Evolutionary conservation across 2,113 vertebrate species (phyloP).

Genomic region (Pelodiscus sinensis): DNA sequence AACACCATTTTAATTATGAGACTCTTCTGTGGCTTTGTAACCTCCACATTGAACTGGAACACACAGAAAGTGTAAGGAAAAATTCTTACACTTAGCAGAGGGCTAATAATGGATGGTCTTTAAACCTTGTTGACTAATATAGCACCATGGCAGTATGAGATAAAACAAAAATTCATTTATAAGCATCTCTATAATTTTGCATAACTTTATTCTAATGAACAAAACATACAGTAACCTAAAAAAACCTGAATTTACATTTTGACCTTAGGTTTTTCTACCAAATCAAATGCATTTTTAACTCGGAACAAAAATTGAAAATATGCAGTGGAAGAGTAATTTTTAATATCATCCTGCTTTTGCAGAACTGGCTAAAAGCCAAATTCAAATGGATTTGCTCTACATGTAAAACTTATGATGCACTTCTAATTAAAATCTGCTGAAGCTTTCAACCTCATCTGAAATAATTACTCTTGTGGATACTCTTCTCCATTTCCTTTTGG

Average conservation of each 20-base stretch:
- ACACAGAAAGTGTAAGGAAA: not conserved
- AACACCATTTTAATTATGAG: not conserved
- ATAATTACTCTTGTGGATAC: conserved; percentile 41
- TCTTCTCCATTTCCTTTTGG: conserved; percentile 16
- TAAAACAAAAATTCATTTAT: not conserved
- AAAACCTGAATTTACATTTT: not conserved
- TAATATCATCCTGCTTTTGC: conserved; percentile 25
- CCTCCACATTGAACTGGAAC: not conserved
- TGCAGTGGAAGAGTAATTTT: conserved; percentile 1
- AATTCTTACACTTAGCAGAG: not conserved
- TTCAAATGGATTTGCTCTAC: conserved; percentile 30
- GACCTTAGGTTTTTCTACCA: not conserved
- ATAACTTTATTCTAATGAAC: not conserved
- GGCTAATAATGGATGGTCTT: not conserved
- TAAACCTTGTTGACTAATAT: not conserved
- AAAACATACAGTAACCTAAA: not conserved
- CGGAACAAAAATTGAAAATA: not conserved
- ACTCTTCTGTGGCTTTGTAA: not conserved
- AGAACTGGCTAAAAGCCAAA: conserved; percentile 52
- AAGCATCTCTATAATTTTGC: not conserved
- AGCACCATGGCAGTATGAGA: not conserved
- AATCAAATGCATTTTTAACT: not conserved
- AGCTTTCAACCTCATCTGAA: conserved; percentile 61
- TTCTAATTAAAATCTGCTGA: conserved; percentile 74
- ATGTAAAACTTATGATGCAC: conserved; percentile 53